A percentile compares a stretch with the other conserved stretches of the same genome.
These are phyloP conservation scores for Pseudococcus viburni DNA, from an alignment of 2,888 invertebrate species.

Conservation along the genomic window DNA sequence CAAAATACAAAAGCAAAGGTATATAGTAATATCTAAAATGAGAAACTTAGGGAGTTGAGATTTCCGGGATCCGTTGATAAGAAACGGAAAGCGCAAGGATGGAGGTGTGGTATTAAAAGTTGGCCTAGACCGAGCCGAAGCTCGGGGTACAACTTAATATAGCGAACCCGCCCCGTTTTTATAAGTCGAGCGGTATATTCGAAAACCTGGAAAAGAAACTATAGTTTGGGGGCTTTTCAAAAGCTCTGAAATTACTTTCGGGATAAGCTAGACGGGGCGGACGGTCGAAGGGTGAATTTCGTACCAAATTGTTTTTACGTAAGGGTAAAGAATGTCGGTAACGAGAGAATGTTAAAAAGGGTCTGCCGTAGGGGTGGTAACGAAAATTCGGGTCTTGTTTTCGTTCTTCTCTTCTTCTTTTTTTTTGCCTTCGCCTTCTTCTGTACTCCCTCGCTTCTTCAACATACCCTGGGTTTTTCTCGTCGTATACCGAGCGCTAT, in stretches of 20 bases:
- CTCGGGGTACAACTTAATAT: slow-evolving; percentile 64
- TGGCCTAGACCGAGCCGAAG: slow-evolving; percentile 53
- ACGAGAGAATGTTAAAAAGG: slow-evolving; percentile 58
- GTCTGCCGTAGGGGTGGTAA: slow-evolving; percentile 55
- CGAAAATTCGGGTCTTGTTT: slow-evolving; percentile 65
- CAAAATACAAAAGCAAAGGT: slow-evolving; percentile 62
- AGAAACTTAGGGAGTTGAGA: slow-evolving; percentile 66
- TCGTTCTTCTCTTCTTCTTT: slow-evolving; percentile 55
- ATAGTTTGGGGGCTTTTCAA: slow-evolving; percentile 66
- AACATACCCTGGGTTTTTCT: neutral
- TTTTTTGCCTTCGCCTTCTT: neutral
- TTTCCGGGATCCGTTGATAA: slow-evolving; percentile 66
- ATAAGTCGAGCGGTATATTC: slow-evolving; percentile 55
- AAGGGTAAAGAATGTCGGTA: slow-evolving; percentile 60
- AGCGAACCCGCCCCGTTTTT: slow-evolving; percentile 64
- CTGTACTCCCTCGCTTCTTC: neutral
- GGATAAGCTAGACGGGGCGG: slow-evolving; percentile 56
- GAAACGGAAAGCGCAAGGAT: slow-evolving; percentile 62
- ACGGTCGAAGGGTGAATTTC: slow-evolving; percentile 52
- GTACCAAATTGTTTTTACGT: slow-evolving; percentile 65
- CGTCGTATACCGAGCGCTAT: neutral
- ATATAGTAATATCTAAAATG: slow-evolving; percentile 64
- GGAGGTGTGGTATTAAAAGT: slow-evolving; percentile 65
- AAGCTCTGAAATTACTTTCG: slow-evolving; percentile 66
- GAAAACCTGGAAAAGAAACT: slow-evolving; percentile 64